Conservation (phyloP, 2,888 invertebrate genomes). For the Phasia obesa region DNA sequence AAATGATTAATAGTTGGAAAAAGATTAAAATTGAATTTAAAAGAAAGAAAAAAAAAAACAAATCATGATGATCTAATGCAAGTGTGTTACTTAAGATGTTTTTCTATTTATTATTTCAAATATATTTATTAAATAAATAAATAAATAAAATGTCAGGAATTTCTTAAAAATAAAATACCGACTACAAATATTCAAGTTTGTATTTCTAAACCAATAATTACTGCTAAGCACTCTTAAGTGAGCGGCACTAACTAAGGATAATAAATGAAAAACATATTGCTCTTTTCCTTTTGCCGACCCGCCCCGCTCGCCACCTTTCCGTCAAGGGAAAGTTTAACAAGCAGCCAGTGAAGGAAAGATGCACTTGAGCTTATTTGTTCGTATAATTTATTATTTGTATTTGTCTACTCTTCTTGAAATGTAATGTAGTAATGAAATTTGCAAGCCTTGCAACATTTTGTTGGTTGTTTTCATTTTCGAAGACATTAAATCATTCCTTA, state of each 20-base stretch:
- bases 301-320: too few relatives aligned
- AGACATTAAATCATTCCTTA: conserved; percentile 55
- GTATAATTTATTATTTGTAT: conserved; percentile 60
- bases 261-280: too few relatives aligned
- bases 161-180: too few relatives aligned
- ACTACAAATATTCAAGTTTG: background rate
- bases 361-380: conserved; percentile 28
- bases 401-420: conserved; percentile 10
- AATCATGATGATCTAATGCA: background rate
- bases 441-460: conserved; percentile 62
- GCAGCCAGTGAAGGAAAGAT: conserved; percentile 8
- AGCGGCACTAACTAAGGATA: background rate
- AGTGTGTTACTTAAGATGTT: background rate
- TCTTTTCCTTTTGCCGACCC: too few relatives aligned
- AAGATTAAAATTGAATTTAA: too few relatives aligned
- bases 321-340: background rate
- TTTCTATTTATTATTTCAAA: too few relatives aligned
- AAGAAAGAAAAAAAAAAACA: background rate
- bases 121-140: background rate
- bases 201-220: background rate
- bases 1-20: conserved; percentile 39
- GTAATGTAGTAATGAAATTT: conserved; percentile 23
- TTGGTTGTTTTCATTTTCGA: conserved; percentile 48
- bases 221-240: background rate
- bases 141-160: too few relatives aligned